Base-by-base conservation (phyloP, 2,888 invertebrate species). In the Ganaspis brasiliensis region DNA sequence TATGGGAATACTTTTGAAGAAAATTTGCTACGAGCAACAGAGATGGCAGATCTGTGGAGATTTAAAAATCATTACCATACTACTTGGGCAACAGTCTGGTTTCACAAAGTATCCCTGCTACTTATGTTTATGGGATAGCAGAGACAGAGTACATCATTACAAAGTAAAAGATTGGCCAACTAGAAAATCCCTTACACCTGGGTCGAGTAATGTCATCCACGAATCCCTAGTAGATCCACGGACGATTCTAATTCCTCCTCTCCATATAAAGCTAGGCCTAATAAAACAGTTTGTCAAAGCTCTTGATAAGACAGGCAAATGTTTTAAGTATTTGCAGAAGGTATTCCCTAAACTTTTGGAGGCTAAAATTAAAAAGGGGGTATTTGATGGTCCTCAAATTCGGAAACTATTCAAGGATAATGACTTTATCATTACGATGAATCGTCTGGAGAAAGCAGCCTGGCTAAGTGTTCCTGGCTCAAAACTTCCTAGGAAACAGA, bases 111-210 rank as follows among this genome's bases (percentile, higher is more conserved):
- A n/a, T n/a, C n/a, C n/a, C n/a, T n/a, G n/a, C n/a, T n/a, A n/a
- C n/a, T n/a, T n/a, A n/a, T n/a, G n/a, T n/a, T n/a, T n/a, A n/a
- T n/a, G n/a, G n/a, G n/a, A 86, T 77, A 85, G 86, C 76, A 78
- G 84, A 73, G 84, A 75, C 78, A 81, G 73, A 74, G 49, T 76
- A 55, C 77, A 85, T 49, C 87, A 87, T 73, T 86, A 82, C 75
- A 72, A 67, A 31, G 74, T 3, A 73, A n/a, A n/a, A n/a, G n/a
- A n/a, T n/a, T n/a, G n/a, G n/a, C n/a, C n/a, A n/a, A n/a, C n/a
- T n/a, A n/a, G 67, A 67, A 45, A 37, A 8, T 24, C 24, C 52
- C 55, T 74, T 21, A 31, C 10, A 31, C 40, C 45, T 49, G 74
- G 74, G 12, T 55, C 26, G 59, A 49, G 74, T 40, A 77, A 77